A percentile compares a stretch with the other conserved stretches of the same genome.
Evolutionary conservation across 2,888 invertebrate genomes (phyloP).

Genomic region (Omphaloscelis lunosa): DNA sequence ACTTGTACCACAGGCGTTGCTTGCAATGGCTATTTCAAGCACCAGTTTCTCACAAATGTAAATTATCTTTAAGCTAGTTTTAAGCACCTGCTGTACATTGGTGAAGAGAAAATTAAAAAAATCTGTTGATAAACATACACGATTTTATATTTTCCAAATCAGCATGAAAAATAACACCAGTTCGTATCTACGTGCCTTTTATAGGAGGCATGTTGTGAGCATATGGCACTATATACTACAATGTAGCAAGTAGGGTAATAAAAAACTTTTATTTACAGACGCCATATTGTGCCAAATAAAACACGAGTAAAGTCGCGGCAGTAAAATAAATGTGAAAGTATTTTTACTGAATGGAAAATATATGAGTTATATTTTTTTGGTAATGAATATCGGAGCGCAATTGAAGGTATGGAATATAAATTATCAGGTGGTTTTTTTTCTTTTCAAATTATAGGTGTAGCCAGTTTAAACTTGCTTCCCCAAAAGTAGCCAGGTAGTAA

Average conservation of each 20-base stretch:
- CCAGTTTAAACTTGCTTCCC: neutral
- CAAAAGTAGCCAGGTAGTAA: neutral
- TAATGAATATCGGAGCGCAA: slow-evolving; percentile 20
- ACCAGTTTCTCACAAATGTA: too few species aligned
- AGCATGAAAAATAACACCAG: slow-evolving; percentile 15
- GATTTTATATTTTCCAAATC: slow-evolving; percentile 11
- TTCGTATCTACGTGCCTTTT: slow-evolving; percentile 19
- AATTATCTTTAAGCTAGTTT: too few species aligned
- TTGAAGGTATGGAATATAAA: neutral
- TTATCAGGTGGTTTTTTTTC: neutral
- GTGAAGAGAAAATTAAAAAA: too few species aligned
- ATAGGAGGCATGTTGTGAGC: slow-evolving; percentile 22
- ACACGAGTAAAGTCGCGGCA: slow-evolving; percentile 51
- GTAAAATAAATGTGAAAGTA: slow-evolving; percentile 60
- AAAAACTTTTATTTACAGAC: slow-evolving; percentile 61
- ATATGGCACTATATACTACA: slow-evolving; percentile 31
- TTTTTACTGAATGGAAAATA: slow-evolving; percentile 57
- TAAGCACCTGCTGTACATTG: too few species aligned
- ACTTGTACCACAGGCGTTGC: too few species aligned
- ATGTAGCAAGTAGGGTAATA: slow-evolving; percentile 48
- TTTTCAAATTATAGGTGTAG: neutral
- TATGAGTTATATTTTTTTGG: slow-evolving; percentile 19
- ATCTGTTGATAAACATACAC: neutral
- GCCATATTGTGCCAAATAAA: slow-evolving; percentile 64
- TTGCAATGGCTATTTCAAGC: too few species aligned